These are phyloP conservation scores for Eremobia ochroleuca DNA, from an alignment of 2,888 invertebrate species.

Conservation along the genomic window DNA sequence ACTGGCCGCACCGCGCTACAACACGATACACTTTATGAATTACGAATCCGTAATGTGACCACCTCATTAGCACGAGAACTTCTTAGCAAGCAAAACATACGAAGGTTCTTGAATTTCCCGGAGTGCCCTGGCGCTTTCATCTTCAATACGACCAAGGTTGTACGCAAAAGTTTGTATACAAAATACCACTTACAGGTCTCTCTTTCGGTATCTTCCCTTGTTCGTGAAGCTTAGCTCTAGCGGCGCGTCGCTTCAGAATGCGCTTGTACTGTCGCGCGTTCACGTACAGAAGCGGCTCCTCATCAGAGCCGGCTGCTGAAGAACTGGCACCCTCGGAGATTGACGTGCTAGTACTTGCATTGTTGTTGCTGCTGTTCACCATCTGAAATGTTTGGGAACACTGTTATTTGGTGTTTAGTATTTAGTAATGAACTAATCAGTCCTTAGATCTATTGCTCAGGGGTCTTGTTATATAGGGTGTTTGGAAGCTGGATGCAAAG, in stretches of 20 bases:
- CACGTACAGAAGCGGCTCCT: conserved; percentile 99
- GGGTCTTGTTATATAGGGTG: too few species aligned
- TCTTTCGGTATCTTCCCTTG: conserved; percentile 99
- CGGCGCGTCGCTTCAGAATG: conserved; percentile 98
- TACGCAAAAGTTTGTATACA: neutral
- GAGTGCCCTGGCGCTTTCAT: neutral
- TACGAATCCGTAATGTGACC: neutral
- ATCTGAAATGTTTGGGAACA: conserved; percentile 74
- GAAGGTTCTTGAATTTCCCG: neutral
- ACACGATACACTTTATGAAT: neutral
- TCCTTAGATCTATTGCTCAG: neutral
- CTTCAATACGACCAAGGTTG: neutral
- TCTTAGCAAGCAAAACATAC: neutral
- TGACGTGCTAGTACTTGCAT: conserved; percentile 76
- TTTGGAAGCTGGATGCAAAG: too few species aligned
- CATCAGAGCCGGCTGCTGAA: conserved; percentile 92
- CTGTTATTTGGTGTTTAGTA: neutral
- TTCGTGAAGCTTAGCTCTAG: conserved; percentile 98
- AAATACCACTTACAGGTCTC: conserved; percentile 92
- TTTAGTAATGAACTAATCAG: neutral
- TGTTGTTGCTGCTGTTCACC: conserved; percentile 80
- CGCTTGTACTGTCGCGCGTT: conserved; percentile 99
- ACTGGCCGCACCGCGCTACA: neutral
- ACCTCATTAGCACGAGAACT: neutral
- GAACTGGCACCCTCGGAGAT: conserved; percentile 80